Evolutionary conservation across 2,113 vertebrate species (phyloP).

Genomic region (Embiotoca jacksoni): DNA sequence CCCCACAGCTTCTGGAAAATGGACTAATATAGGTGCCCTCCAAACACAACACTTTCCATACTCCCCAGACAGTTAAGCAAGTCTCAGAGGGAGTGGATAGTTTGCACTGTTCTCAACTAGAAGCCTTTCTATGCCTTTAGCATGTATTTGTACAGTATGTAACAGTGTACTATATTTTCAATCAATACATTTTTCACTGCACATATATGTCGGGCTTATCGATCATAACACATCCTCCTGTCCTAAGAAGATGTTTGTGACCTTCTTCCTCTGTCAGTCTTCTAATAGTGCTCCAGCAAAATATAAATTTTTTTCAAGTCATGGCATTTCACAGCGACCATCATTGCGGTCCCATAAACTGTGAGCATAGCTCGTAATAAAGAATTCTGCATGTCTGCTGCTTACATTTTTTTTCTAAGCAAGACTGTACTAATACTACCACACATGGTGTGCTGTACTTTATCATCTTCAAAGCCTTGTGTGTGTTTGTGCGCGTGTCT

Average conservation of each 20-base stretch:
- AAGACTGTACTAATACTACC: conserved; percentile 21
- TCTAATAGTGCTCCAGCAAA: not conserved
- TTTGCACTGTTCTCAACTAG: conserved; percentile 34
- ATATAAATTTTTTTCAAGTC: not conserved
- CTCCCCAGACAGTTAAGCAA: conserved; percentile 46
- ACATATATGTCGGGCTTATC: not conserved
- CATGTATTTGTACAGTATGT: not conserved
- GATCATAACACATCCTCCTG: not conserved
- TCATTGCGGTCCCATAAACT: conserved; percentile 9
- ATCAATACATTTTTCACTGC: not conserved
- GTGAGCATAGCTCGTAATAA: not conserved
- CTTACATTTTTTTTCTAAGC: conserved; percentile 26
- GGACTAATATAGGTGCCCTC: conserved; percentile 47
- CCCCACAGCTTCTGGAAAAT: conserved; percentile 40
- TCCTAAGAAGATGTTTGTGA: not conserved
- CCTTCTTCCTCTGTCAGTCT: not conserved
- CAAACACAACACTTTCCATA: conserved; percentile 56
- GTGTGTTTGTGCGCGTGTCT: conserved; percentile 1
- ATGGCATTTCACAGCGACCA: not conserved
- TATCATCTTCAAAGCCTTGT: conserved; percentile 27
- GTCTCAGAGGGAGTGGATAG: conserved; percentile 27
- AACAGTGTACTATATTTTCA: not conserved
- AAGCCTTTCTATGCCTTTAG: conserved; percentile 10
- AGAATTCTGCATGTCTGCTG: not conserved
- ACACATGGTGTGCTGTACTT: conserved; percentile 23